Evolutionary conservation across 2,888 invertebrate species (phyloP).

Genomic region (Cremastinae sp.): DNA sequence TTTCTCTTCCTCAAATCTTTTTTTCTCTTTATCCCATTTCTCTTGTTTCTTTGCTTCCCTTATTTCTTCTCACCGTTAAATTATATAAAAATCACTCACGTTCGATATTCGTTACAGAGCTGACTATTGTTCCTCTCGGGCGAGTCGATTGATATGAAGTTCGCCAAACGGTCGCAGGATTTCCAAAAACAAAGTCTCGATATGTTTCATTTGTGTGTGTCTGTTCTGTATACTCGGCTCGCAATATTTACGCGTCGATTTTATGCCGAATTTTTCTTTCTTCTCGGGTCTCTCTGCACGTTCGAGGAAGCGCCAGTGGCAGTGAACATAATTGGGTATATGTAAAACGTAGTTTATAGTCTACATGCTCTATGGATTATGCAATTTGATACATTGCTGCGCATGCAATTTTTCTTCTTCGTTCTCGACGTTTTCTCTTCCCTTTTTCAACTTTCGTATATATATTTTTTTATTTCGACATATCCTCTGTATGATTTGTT

Average conservation of each 20-base stretch:
- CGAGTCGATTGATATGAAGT: constrained; percentile 31
- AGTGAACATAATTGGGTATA: constrained; percentile 76
- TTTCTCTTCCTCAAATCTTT: constrained; percentile 5
- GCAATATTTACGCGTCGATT: constrained; percentile 27
- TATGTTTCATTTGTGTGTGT: constrained; percentile 15
- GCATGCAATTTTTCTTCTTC: constrained; percentile 71
- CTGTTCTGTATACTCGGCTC: not conserved
- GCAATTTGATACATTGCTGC: constrained; percentile 78
- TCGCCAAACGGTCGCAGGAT: constrained; percentile 3
- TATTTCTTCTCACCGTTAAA: constrained; percentile 22
- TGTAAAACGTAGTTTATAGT: constrained; percentile 64
- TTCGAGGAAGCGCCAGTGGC: constrained; percentile 75
- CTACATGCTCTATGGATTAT: constrained; percentile 74
- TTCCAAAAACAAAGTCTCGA: constrained; percentile 17
- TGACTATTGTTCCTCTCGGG: constrained; percentile 16
- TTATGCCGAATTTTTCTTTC: constrained; percentile 64
- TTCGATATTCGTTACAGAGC: constrained; percentile 47
- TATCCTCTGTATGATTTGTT: constrained; percentile 28
- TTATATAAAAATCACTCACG: constrained; percentile 42
- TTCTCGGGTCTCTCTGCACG: constrained; percentile 51
- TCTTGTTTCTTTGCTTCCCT: not conserved
- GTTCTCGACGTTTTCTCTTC: constrained; percentile 59
- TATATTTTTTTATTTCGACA: constrained; percentile 65
- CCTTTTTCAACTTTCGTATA: constrained; percentile 66
- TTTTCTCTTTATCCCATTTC: constrained; percentile 8